Base-by-base conservation (phyloP, 2,888 invertebrate species). In the Diaphora mendica region DNA sequence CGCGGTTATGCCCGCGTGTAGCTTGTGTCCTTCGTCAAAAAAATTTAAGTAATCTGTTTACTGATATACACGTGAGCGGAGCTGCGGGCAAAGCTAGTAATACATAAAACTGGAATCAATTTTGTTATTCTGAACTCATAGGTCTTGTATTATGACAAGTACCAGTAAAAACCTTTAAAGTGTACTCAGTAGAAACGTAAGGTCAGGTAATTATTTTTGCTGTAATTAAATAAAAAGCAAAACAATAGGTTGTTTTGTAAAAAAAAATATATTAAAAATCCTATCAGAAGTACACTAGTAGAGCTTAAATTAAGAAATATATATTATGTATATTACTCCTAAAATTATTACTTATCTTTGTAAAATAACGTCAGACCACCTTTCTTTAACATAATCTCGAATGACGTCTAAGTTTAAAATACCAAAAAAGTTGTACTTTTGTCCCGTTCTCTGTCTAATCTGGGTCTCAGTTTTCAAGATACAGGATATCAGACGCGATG, bases 401-500 rank as follows among this genome's bases (percentile, higher is more conserved):
- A 70, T 70, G 39, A 51, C 71, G 48, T 55, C 59, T 65, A 35
- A 59, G 68, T 75, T 71, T 72, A 75, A 75, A 75, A 71, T 68
- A 68, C 51, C 62, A 71, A 71, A 75, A 68, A 62, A 69, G 44
- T 39, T 5, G n/a, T 44, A 44, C 55, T 69, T 72, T 73, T 72
- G 67, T 76, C 70, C 30, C 69, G 68, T 23, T 69, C 62, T 44
- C 65, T 70, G 64, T 23, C 67, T 75, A 72, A 75, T 72, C 70
- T 70, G 75, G 72, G 72, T 64, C 70, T 70, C 70, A 65, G 51
- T 48, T 65, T 51, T 67, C 80, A 80, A 88, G 90, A 87, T 88
- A 86, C 86, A 85, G 84, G 85, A 88, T 90, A 91, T 90, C 90
- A 86, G 87, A 84, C 80, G 93, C 92, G 91, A 93, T 94, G 94